phyloP scores from a whole-genome alignment of 2,797 vertebrate species.

The Chanos chanos region DNA sequence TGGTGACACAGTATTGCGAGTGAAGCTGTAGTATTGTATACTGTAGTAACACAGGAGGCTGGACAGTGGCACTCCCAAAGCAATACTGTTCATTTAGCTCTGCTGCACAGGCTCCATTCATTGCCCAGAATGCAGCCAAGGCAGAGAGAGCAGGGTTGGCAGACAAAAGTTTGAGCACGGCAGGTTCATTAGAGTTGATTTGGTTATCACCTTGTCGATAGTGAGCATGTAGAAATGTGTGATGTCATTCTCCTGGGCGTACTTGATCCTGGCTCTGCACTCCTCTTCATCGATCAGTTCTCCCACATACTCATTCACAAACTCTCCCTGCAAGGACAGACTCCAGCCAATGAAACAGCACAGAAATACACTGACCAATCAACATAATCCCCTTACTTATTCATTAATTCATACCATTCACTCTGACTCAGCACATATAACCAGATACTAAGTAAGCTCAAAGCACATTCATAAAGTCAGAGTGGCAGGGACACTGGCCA shows the following conservation, averaged over 20 bases:
- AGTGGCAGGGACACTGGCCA: no score
- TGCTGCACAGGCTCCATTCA: conserved; percentile 38
- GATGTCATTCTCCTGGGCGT: conserved; percentile 94
- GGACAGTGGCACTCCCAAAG: conserved; percentile 72
- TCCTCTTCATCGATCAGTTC: conserved; percentile 97
- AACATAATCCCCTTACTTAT: no score
- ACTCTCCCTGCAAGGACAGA: conserved; percentile 89
- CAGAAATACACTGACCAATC: no score
- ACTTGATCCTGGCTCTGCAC: conserved; percentile 88
- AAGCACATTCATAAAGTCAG: no score
- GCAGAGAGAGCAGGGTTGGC: conserved; percentile 55
- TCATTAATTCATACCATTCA: no score
- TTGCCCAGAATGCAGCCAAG: no score
- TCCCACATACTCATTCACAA: conserved; percentile 96
- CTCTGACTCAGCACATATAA: no score
- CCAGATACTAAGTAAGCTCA: no score
- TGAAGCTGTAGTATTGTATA: conserved; percentile 66
- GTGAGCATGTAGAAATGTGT: conserved; percentile 98
- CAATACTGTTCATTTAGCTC: conserved; percentile 78
- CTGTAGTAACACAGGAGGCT: conserved; percentile 63
- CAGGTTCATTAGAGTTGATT: neutral
- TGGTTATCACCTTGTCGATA: conserved; percentile 85
- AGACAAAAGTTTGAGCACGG: neutral
- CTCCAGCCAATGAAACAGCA: no score
- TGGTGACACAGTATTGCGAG: conserved; percentile 61